Evolutionary conservation across 2,797 vertebrate genomes (phyloP).

Genomic region (Argyrosomus regius): DNA sequence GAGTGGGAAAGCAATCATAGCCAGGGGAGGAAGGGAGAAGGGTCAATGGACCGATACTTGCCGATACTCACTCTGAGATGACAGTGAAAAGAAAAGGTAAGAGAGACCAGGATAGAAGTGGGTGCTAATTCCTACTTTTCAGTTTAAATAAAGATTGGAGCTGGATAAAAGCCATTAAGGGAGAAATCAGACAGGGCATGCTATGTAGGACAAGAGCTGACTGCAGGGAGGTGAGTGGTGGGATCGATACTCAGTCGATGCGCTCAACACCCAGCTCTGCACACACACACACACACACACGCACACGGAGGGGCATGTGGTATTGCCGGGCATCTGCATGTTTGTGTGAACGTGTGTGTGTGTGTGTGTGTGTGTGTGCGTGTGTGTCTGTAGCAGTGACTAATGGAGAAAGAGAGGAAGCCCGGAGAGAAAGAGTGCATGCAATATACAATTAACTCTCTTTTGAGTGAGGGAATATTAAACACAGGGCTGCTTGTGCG

Average conservation of each 20-base stretch:
- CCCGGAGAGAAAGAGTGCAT: constrained; percentile 71
- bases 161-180: constrained; percentile 91
- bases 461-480: constrained; percentile 78
- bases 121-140: constrained; percentile 90
- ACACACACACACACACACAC: constrained; percentile 54
- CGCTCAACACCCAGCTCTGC: constrained; percentile 87
- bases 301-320: constrained; percentile 62
- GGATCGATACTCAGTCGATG: constrained; percentile 89
- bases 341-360: constrained; percentile 55
- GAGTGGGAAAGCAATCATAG: constrained; percentile 66
- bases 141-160: constrained; percentile 92
- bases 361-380: constrained; percentile 45
- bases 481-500: constrained; percentile 67
- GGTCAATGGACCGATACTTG: constrained; percentile 68
- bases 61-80: constrained; percentile 70
- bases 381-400: constrained; percentile 75
- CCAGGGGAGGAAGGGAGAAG: constrained; percentile 48
- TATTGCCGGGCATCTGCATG: constrained; percentile 76
- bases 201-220: constrained; percentile 91
- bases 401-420: constrained; percentile 78
- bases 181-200: constrained; percentile 90
- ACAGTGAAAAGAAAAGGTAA: constrained; percentile 79
- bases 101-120: constrained; percentile 78
- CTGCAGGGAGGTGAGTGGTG: constrained; percentile 89
- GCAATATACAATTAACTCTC: constrained; percentile 82